Conservation (phyloP, 64 coral and sea anemone species). For the Hydrozoanthus tunicans region DNA sequence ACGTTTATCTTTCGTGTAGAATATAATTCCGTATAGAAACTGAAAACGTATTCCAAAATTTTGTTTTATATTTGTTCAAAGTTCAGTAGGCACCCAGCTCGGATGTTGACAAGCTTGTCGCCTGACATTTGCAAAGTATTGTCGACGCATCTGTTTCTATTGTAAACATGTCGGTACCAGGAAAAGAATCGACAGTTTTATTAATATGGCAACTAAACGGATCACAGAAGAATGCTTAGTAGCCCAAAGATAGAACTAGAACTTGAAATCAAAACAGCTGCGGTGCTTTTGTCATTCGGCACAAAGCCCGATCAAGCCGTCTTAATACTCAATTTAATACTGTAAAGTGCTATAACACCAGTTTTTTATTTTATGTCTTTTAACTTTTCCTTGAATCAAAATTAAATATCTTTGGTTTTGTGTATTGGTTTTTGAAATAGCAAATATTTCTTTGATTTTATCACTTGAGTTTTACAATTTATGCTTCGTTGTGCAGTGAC, state of each 20-base stretch:
- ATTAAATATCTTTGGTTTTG: no score
- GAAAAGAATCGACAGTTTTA: conserved; percentile 23
- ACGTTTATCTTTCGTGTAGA: no score
- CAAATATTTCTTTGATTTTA: no score
- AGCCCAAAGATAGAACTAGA: background rate
- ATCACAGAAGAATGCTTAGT: background rate
- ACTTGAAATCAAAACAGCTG: background rate
- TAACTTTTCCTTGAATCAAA: no score
- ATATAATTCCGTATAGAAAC: background rate
- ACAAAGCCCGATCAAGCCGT: no score
- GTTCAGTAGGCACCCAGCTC: background rate
- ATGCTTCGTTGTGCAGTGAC: no score
- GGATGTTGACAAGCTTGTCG: conserved; percentile 5
- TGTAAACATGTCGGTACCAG: conserved; percentile 17
- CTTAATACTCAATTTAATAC: no score
- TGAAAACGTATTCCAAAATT: background rate
- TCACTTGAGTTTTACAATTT: no score
- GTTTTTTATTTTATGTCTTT: no score
- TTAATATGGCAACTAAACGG: conserved; percentile 37
- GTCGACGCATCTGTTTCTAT: background rate
- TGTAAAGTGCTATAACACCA: no score
- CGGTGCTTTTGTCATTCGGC: no score
- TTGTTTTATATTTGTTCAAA: background rate
- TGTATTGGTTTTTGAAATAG: no score
- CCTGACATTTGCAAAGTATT: conserved; percentile 41